Evolutionary conservation across 2,113 vertebrate species (phyloP), one percentile per base, ranked within the genome.

Genomic region (Phoxinus phoxinus): DNA sequence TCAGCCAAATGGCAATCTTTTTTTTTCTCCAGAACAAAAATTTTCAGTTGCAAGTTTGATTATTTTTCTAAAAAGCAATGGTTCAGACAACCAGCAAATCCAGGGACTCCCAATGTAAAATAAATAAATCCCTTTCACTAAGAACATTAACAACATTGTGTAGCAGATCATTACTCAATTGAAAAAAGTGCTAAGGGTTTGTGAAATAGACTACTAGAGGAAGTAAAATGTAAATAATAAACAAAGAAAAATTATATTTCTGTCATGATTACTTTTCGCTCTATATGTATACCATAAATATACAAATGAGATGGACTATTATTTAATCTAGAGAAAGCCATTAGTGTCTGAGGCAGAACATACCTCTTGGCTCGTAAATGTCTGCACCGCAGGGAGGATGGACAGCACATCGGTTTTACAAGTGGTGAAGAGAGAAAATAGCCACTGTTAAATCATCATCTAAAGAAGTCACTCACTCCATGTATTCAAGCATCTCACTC

Each of bases 311-410:
- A 58, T 3, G 6, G 25, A 3, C 37, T 48, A 32, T 30, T 11
- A 30, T 35, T 35, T 82, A 21, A 48, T 77, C 37, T 3, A 77
- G 37, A n/a, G 30, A 77, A 53, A 41, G 27, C 35, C 69, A 51
- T 80, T 63, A 65, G 11, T 41, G 78, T 65, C 56, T 83, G 35
- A 32, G 37, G 48, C n/a, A 77, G 17, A 41, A 90, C 89, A 32
- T 90, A 90, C 89, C 89, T 88, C 86, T 89, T 44, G 88, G 87
- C 86, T 87, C 87, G 61, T 89, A 91, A 84, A 89, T 67, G 83
- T 91, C 89, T 87, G 85, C 76, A 76, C 71, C 53, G 78, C 56
- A 83, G 44, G 30, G 44, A 63, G 37, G 48, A 15, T 23, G 27
- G 25, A 83, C 82, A 56, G 75, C 58, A 81, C 12, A 71, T 23